A percentile compares a stretch with the other conserved stretches of the same genome.
Conservation (phyloP, 2,888 invertebrate genomes). For the Scaptodrosophila latifasciaeformis region DNA sequence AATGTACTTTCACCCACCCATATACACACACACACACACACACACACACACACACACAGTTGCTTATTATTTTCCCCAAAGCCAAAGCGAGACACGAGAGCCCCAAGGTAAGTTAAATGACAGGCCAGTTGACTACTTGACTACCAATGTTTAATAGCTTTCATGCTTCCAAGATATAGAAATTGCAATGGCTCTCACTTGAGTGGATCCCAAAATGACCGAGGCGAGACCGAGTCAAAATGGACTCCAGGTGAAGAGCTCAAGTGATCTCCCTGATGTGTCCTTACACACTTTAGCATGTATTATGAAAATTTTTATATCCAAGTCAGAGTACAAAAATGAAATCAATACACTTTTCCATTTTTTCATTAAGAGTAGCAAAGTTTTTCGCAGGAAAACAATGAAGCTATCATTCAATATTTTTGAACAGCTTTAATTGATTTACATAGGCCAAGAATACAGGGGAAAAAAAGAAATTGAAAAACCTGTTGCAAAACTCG, state of each 20-base stretch:
- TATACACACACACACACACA: background rate
- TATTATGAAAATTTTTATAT: too few species aligned
- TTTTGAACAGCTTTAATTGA: too few species aligned
- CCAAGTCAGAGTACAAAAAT: too few species aligned
- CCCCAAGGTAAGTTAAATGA: constrained; percentile 19
- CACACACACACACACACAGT: constrained; percentile 16
- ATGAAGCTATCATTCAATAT: too few species aligned
- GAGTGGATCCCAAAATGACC: background rate
- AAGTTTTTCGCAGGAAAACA: too few species aligned
- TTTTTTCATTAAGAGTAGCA: too few species aligned
- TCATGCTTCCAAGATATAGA: constrained; percentile 18
- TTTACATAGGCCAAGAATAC: too few species aligned
- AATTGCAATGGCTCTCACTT: constrained; percentile 10
- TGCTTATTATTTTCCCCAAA: constrained; percentile 20
- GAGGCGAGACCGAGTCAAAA: too few species aligned
- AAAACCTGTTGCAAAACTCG: constrained; percentile 24
- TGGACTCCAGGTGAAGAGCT: too few species aligned
- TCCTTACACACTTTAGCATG: too few species aligned
- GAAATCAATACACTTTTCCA: too few species aligned
- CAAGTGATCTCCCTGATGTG: too few species aligned
- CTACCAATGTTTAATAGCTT: constrained; percentile 26
- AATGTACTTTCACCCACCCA: constrained; percentile 1
- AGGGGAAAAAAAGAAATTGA: background rate
- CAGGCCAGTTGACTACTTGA: constrained; percentile 4
- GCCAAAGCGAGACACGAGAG: constrained; percentile 27